Base-by-base conservation (phyloP, 2,888 invertebrate genomes). In the Euspilapteryx auroguttella region DNA sequence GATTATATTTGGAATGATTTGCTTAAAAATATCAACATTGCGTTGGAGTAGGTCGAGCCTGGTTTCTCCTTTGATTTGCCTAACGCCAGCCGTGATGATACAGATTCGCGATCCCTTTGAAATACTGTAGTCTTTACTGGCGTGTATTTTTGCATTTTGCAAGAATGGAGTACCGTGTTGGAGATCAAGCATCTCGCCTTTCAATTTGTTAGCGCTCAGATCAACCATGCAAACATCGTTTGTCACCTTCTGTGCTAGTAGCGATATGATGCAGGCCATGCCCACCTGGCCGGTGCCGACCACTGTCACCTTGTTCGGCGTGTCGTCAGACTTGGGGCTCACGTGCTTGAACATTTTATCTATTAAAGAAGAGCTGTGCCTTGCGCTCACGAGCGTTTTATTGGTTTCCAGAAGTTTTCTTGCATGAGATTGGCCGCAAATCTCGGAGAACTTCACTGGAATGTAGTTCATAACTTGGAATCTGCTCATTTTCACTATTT, bases 261-360 rank as follows among this genome's bases (percentile, higher is more conserved):
- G 81, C 44, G 84, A 83, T 61, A 87, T 87, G 10, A 87, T 88
- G 44, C 86, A 86, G 8, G 90, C 88, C 85, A 89, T 89, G 33
- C 91, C 90, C 21, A 90, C 88, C 49, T 84, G 83, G 9, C 90
- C 90, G 13, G 86, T 82, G 14, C 91, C 91, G 13, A 91, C 87
- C 29, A 91, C 75, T 15, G 89, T 87, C 26, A 92, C 75, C 63
- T 88, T 90, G 40, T 81, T 40, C 7, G 17, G 17, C 3, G 45
- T 54, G 41, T 58, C 52, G 3, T 56, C 55, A 1, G 37, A 34
- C 46, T 57, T 64, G 26, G 47, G 40, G 38, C 62, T 58, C 24
- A 61, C 45, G 0, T 55, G 49, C 35, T 54, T 54, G 35, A 69
- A 49, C 32, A 71, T 47, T 51, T 78, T 57, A n/a, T n/a, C n/a